These are phyloP conservation scores for Plagodis pulveraria DNA, from an alignment of 2,888 invertebrate species.

Conservation along the genomic window DNA sequence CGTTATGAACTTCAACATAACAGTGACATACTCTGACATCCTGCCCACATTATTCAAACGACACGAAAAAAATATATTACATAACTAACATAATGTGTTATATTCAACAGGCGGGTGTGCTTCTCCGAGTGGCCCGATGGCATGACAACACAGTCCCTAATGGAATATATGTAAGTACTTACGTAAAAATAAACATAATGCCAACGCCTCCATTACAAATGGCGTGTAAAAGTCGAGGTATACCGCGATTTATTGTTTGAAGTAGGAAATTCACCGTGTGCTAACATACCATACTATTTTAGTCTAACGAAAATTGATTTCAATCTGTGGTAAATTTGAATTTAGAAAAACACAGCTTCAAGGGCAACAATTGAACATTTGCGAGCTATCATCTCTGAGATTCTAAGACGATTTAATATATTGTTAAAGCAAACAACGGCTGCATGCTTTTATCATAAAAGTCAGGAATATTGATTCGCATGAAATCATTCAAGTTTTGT, in stretches of 20 bases:
- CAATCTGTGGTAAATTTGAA: conserved; percentile 7
- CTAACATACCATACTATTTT: conserved; percentile 10
- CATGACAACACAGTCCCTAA: conserved; percentile 87
- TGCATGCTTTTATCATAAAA: conserved; percentile 9
- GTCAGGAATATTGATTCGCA: background rate
- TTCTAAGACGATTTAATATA: conserved; percentile 10
- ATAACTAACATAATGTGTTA: background rate
- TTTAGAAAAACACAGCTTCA: conserved; percentile 10
- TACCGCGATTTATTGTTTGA: conserved; percentile 10
- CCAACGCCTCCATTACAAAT: conserved; percentile 12
- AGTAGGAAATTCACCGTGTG: conserved; percentile 10
- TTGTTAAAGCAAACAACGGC: conserved; percentile 17
- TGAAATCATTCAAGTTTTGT: conserved; percentile 17
- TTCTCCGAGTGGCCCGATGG: conserved; percentile 95
- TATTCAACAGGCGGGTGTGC: conserved; percentile 88
- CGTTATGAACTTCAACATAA: no score
- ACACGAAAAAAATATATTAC: no score
- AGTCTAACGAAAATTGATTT: conserved; percentile 6
- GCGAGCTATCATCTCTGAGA: conserved; percentile 6
- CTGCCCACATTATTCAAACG: no score
- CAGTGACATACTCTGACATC: no score
- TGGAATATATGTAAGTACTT: conserved; percentile 91
- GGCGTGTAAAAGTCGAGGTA: conserved; percentile 10
- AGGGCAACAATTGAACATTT: conserved; percentile 9
- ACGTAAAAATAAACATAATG: conserved; percentile 19